phyloP scores from a whole-genome alignment of 2,797 vertebrate genomes.

The Selene dorsalis region DNA sequence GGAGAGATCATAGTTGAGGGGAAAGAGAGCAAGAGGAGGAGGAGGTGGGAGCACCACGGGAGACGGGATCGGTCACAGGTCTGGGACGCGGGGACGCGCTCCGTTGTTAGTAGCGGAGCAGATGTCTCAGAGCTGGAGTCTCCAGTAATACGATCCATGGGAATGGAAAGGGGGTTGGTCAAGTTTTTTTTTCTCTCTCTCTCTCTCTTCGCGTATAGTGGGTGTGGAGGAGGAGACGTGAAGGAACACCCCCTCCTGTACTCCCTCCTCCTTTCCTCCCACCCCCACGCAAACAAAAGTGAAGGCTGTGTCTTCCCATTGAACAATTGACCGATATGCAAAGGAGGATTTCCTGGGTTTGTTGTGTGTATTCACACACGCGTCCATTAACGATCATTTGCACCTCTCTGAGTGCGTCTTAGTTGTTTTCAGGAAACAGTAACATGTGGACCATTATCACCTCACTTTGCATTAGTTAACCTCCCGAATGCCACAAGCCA shows the following conservation, averaged over 20 bases:
- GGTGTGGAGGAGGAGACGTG: conserved; percentile 65
- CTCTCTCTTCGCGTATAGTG: conserved; percentile 36
- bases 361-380: conserved; percentile 53
- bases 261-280: conserved; percentile 21
- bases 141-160: conserved; percentile 84
- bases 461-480: not conserved
- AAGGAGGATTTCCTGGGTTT: conserved; percentile 57
- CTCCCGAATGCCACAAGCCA: not conserved
- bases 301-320: conserved; percentile 48
- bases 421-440: conserved; percentile 32
- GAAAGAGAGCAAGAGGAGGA: conserved; percentile 14
- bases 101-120: conserved; percentile 72
- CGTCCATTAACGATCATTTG: conserved; percentile 42
- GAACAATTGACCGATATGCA: conserved; percentile 45
- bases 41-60: conserved; percentile 35
- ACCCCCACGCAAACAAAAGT: conserved; percentile 73
- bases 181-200: conserved; percentile 24
- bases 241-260: conserved; percentile 44
- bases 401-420: not conserved
- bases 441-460: conserved; percentile 14
- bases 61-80: conserved; percentile 54
- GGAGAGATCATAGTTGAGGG: conserved; percentile 31
- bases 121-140: conserved; percentile 74
- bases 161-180: conserved; percentile 81
- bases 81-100: conserved; percentile 73